Conservation (phyloP, 92 coral and sea anemone genomes). For the Zoanthus sociatus region DNA sequence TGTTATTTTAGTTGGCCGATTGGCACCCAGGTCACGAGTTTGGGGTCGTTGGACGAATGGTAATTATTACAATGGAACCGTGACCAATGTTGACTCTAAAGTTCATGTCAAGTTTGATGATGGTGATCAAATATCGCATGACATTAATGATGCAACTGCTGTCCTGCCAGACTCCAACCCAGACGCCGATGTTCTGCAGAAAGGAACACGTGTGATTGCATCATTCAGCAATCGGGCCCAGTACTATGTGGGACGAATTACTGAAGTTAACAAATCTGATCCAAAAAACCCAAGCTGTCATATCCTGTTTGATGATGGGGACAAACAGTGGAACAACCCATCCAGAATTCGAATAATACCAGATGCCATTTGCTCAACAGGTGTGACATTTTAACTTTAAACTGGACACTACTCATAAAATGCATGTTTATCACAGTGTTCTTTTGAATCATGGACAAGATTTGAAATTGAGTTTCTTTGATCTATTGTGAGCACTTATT, state of each 20-base stretch:
- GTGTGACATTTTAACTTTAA: not conserved
- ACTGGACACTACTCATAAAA: not conserved
- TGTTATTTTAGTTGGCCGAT: constrained; percentile 50
- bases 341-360: constrained; percentile 61
- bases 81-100: constrained; percentile 59
- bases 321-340: constrained; percentile 48
- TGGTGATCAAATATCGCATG: constrained; percentile 66
- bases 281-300: constrained; percentile 50
- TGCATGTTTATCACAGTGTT: not conserved
- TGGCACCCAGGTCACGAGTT: constrained; percentile 64
- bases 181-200: constrained; percentile 63
- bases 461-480: not conserved
- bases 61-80: constrained; percentile 57
- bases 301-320: constrained; percentile 74
- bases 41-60: constrained; percentile 73
- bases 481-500: not conserved
- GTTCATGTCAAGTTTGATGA: constrained; percentile 69
- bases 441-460: not conserved
- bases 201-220: constrained; percentile 68
- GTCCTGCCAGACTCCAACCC: constrained; percentile 66
- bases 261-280: constrained; percentile 41
- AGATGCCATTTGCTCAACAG: constrained; percentile 39
- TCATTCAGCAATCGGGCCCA: constrained; percentile 45
- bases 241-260: constrained; percentile 61
- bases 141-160: constrained; percentile 52